Conservation (phyloP, 2,888 invertebrate species). For the Aelia acuminata region DNA sequence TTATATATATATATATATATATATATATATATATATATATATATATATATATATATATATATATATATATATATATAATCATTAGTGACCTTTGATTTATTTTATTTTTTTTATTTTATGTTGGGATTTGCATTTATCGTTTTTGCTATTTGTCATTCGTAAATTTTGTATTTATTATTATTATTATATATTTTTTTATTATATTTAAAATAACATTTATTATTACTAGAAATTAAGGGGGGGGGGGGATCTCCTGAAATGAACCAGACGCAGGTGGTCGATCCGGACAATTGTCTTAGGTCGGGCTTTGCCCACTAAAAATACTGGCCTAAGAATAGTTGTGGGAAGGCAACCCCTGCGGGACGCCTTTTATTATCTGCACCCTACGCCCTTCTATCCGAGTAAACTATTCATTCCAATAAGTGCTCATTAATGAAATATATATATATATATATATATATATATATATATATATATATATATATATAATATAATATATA, state of each 20-base stretch:
- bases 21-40: no score
- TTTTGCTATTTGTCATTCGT: no score
- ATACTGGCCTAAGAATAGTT: slow-evolving; percentile 52
- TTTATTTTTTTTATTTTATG: no score
- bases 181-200: not conserved
- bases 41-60: no score
- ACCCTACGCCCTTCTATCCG: not conserved
- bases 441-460: not conserved
- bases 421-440: not conserved
- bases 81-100: no score
- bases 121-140: no score
- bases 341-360: slow-evolving; percentile 50
- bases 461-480: not conserved
- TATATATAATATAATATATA: no score
- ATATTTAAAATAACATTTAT: not conserved
- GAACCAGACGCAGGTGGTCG: slow-evolving; percentile 8
- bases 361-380: not conserved
- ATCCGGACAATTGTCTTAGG: slow-evolving; percentile 54
- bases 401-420: not conserved
- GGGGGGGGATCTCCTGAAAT: not conserved
- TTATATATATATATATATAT: no score
- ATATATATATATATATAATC: no score
- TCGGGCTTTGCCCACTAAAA: slow-evolving; percentile 39
- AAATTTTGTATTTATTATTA: no score
- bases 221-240: not conserved